phyloP scores from a whole-genome alignment of 2,888 invertebrate species.

The Tinea pellionella region DNA sequence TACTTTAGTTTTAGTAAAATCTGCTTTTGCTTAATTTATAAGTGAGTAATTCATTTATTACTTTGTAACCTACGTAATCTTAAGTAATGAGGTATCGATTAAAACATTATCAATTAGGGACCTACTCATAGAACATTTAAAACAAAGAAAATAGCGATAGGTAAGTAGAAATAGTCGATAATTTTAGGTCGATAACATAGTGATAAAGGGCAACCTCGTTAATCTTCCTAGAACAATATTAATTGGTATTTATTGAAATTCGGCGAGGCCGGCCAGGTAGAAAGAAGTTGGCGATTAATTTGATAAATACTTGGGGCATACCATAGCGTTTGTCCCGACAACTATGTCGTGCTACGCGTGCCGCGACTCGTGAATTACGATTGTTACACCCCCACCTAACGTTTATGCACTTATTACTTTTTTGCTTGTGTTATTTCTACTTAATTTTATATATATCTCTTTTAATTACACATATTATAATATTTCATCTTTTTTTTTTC shows the following conservation, averaged over 20 bases:
- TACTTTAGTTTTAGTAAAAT: too few species aligned
- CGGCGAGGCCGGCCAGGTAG: constrained; percentile 17
- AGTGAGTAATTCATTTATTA: too few species aligned
- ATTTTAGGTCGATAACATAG: neutral
- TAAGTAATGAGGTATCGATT: too few species aligned
- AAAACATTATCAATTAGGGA: too few species aligned
- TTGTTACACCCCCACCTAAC: neutral
- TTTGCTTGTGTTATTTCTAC: neutral
- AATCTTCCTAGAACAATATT: constrained; percentile 12
- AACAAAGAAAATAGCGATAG: neutral
- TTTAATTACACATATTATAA: too few species aligned
- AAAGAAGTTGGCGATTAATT: constrained; percentile 47
- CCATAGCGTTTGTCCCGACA: constrained; percentile 50
- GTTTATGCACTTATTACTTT: neutral
- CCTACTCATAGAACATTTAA: too few species aligned
- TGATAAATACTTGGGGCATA: constrained; percentile 59
- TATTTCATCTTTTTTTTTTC: too few species aligned
- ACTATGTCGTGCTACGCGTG: constrained; percentile 29
- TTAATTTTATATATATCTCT: too few species aligned
- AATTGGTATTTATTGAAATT: constrained; percentile 12
- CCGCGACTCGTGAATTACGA: neutral
- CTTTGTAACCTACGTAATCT: too few species aligned
- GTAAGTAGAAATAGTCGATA: neutral
- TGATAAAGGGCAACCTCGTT: neutral
- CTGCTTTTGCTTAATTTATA: too few species aligned